Base-by-base conservation (phyloP, 1,140 invertebrate genomes). In the Sinella curviseta region DNA sequence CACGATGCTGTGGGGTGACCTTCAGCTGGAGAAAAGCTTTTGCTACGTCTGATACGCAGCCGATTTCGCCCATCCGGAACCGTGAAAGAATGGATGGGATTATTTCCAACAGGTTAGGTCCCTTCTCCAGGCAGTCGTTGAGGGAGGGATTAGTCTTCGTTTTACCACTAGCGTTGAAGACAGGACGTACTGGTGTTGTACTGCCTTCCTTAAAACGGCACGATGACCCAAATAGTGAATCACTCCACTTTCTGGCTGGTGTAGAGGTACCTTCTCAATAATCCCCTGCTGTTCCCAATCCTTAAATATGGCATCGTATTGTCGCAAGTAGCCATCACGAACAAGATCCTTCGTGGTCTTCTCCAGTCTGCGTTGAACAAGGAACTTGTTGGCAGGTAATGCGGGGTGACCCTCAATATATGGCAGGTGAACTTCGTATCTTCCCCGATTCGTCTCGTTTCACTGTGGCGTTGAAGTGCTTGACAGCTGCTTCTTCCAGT, bases 61-160 rank as follows among this genome's bases (percentile, higher is more conserved):
- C 57, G 24, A 65, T 26, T n/a, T 14, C 26, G 4, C 26, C 57
- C 57, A 65, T 16, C 3, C 57, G 57, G 24, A 65, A 65, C 4
- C 57, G 16, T 12, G 57, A n/a, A 4, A 65, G 8, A n/a, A 65
- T 65, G 57, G 16, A 4, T 14, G 57, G 57, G 26, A 65, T 65
- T 8, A 65, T 8, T 14, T 65, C 24, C 14, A 65, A n/a, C 16
- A 65, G 57, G 26, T 65, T 65, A 4, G 57, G 57, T 65, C 57
- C 57, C 24, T 65, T 65, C 57, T 65, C 57, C 3, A 65, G 57
- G 57, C 57, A 65, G 57, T 65, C 57, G 26, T 65, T 65, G 26
- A 65, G 57, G 16, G 57, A 65, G 14, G 24, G 14, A 65, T 4
- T 65, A n/a, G 14, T n/a, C 24, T 65, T 65, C 26, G 57, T 65